These are phyloP conservation scores for Chiridota heheva DNA, from an alignment of 35 echinoderm and acorn worm genomes.

Conservation along the genomic window DNA sequence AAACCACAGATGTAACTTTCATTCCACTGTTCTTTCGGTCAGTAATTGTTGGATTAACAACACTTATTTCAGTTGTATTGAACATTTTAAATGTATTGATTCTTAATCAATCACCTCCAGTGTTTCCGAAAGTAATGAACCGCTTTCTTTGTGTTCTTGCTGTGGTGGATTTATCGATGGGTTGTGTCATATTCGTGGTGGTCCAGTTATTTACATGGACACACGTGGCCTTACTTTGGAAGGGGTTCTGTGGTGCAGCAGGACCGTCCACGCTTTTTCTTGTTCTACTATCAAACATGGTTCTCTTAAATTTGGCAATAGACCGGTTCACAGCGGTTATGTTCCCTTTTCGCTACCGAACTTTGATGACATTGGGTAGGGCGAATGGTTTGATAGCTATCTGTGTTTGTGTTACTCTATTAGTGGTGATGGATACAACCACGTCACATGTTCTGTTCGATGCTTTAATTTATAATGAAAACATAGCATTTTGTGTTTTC, in stretches of 20 bases:
- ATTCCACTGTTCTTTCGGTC: not conserved
- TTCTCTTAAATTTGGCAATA: constrained; percentile 6
- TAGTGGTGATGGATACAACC: not conserved
- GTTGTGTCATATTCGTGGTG: not conserved
- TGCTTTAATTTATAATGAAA: not conserved
- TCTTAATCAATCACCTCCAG: not conserved
- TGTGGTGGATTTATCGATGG: not conserved
- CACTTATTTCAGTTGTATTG: not conserved
- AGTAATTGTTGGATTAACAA: not conserved
- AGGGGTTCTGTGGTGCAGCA: not conserved
- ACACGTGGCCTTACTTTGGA: not conserved
- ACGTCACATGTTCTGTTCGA: not conserved
- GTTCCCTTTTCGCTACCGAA: constrained; percentile 1
- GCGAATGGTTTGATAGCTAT: not conserved
- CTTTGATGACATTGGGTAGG: not conserved
- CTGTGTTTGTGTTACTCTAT: not conserved
- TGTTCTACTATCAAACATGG: not conserved
- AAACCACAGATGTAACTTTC: not conserved
- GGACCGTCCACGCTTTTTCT: not conserved
- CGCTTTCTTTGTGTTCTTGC: not conserved
- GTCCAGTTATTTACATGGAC: not conserved
- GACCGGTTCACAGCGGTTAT: constrained; percentile 26
- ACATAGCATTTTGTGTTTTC: constrained; percentile 1
- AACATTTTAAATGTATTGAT: not conserved
- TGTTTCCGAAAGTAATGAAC: not conserved